Percentiles rank a stretch among this genome's conserved stretches.
These are phyloP conservation scores for Aplodontia rufa DNA, from an alignment of 2,113 vertebrate genomes.

Conservation along the genomic window DNA sequence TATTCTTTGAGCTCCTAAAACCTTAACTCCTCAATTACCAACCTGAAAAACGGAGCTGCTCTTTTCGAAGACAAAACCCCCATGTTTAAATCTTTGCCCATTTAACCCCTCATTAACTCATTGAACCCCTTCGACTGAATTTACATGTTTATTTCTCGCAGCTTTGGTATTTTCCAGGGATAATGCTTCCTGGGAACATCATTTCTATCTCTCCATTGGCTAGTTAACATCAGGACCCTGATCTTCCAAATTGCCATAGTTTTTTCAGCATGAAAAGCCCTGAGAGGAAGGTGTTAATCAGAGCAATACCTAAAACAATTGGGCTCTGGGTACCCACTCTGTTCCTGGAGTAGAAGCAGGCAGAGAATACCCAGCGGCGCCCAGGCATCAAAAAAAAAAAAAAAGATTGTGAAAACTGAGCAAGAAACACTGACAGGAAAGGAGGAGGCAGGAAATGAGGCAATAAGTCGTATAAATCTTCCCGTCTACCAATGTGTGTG, in stretches of 20 bases:
- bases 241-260: conserved; percentile 56
- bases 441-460: conserved; percentile 56
- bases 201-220: conserved; percentile 19
- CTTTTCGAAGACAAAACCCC: not conserved
- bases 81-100: conserved; percentile 64
- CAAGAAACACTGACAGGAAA: conserved; percentile 41
- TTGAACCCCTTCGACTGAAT: conserved; percentile 41
- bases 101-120: conserved; percentile 71
- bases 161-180: conserved; percentile 34
- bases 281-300: conserved; percentile 75
- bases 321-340: conserved; percentile 24
- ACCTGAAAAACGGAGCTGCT: not conserved
- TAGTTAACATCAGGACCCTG: conserved; percentile 55
- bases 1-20: conserved; percentile 50
- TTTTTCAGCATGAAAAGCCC: conserved; percentile 54
- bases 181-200: conserved; percentile 8
- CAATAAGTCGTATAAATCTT: conserved; percentile 49
- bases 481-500: not conserved
- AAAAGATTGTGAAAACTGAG: conserved; percentile 40
- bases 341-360: conserved; percentile 20
- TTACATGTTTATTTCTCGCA: conserved; percentile 38
- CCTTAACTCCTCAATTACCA: conserved; percentile 73
- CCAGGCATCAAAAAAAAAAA: conserved; percentile 17
- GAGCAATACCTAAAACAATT: conserved; percentile 69
- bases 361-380: conserved; percentile 44